Evolutionary conservation across 2,797 vertebrate genomes (phyloP).

Genomic region (Enteromius thamalakanensis): DNA sequence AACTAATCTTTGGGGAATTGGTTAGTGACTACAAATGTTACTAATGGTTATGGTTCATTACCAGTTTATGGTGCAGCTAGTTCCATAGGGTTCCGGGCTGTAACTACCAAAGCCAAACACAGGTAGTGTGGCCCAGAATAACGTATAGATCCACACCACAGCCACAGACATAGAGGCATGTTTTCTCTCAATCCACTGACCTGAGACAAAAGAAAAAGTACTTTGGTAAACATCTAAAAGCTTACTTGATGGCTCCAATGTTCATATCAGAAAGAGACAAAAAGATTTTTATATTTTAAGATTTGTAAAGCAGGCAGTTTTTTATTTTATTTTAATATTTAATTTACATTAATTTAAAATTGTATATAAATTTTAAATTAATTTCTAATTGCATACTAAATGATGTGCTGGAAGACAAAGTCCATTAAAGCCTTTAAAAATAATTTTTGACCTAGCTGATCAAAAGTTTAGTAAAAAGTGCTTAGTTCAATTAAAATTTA

Average conservation of each 20-base stretch:
- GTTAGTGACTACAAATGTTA: background rate
- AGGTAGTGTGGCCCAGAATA: constrained; percentile 68
- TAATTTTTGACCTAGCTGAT: background rate
- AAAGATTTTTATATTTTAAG: background rate
- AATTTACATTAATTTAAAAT: too few relatives aligned
- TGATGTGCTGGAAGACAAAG: too few relatives aligned
- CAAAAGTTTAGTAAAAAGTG: background rate
- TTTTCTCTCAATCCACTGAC: constrained; percentile 67
- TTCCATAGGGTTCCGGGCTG: constrained; percentile 69
- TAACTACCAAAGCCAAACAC: constrained; percentile 71
- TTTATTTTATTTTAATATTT: too few relatives aligned
- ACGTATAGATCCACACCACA: constrained; percentile 66
- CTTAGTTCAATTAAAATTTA: background rate
- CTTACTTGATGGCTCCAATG: background rate
- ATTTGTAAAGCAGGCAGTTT: too few relatives aligned
- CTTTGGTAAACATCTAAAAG: background rate
- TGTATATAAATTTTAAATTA: background rate
- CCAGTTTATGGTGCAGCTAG: constrained; percentile 72
- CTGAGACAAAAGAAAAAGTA: constrained; percentile 47
- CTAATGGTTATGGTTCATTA: constrained; percentile 38
- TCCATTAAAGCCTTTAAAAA: too few relatives aligned
- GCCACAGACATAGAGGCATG: constrained; percentile 61
- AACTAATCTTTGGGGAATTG: background rate
- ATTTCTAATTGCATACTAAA: background rate
- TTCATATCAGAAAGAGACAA: background rate